Base-by-base conservation (phyloP, 2,797 vertebrate genomes). In the Sarcophilus harrisii region DNA sequence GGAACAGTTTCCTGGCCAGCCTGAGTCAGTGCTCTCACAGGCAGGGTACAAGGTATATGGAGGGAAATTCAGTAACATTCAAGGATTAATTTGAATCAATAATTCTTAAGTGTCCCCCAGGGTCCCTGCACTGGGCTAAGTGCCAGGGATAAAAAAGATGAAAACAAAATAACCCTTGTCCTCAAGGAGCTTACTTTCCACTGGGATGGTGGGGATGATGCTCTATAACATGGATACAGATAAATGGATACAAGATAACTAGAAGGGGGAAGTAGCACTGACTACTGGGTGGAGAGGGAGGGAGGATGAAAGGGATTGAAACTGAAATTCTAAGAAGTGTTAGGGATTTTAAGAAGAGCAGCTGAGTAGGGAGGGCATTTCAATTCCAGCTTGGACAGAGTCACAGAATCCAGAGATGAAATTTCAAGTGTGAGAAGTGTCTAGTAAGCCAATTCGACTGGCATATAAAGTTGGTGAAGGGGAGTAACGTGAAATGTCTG, bases 251-350 rank as follows among this genome's bases (percentile, higher is more conserved):
- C 1, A 5, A 66, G 66, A 81, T 81, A 38, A 24, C 18, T 45
- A 24, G 66, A 81, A 81, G 73, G 45, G 30, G 21, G n/a, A 81
- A 81, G 73, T 3, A 81, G 62, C 32, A 66, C 4, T 73, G 62
- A 10, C 6, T 0, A 21, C 16, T 38, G n/a, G 8, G 0, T 29
- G 12, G n/a, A n/a, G 18, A 16, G 11, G 66, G 18, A 2, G 18
- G 38, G 73, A 49, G 24, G 38, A 32, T 87, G 73, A 49, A 45
- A 87, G 10, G 21, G 11, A 27, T 30, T 27, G 18, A 6, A 81
- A 87, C 9, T 4, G 38, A 87, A 81, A 24, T 81, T 45, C n/a
- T 11, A 81, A 45, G 73, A 45, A 81, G 38, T 81, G 21, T 38
- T 49, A 45, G 38, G 21, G 73, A 87, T 87, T 49, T 24, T 87